Percentiles rank a stretch among this genome's conserved stretches.
phyloP scores from a whole-genome alignment of 2,888 invertebrate species.

The Acronicta leporina region DNA sequence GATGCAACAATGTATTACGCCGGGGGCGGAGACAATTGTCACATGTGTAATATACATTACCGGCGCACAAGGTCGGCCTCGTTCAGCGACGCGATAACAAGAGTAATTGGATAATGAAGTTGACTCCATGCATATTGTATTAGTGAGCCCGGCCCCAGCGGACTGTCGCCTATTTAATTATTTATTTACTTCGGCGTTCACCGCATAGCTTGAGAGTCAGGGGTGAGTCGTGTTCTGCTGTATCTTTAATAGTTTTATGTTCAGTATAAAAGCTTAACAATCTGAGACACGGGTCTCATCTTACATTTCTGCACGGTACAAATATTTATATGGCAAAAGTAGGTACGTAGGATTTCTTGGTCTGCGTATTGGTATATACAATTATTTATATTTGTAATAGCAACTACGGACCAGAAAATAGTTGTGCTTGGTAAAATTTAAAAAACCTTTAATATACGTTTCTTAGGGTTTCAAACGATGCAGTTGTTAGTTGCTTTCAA shows the following conservation, averaged over 20 bases:
- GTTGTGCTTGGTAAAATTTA: too few species aligned
- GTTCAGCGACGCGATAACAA: constrained; percentile 36
- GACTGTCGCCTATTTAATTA: constrained; percentile 39
- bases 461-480: too few species aligned
- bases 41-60: constrained; percentile 35
- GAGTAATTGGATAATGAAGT: constrained; percentile 58
- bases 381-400: too few species aligned
- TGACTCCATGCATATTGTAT: constrained; percentile 54
- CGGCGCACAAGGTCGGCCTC: background rate
- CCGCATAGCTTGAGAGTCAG: constrained; percentile 23
- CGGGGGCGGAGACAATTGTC: constrained; percentile 21
- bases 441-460: too few species aligned
- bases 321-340: too few species aligned
- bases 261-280: background rate
- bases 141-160: constrained; percentile 29
- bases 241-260: background rate
- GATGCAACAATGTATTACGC: constrained; percentile 4
- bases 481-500: too few species aligned
- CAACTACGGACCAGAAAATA: too few species aligned
- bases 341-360: too few species aligned
- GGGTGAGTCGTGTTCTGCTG: constrained; percentile 16
- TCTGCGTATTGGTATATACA: too few species aligned
- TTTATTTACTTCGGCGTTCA: constrained; percentile 36
- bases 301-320: too few species aligned
- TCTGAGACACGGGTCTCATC: background rate